Base-by-base conservation (phyloP, 1,140 invertebrate genomes). In the Nymphalis io region DNA sequence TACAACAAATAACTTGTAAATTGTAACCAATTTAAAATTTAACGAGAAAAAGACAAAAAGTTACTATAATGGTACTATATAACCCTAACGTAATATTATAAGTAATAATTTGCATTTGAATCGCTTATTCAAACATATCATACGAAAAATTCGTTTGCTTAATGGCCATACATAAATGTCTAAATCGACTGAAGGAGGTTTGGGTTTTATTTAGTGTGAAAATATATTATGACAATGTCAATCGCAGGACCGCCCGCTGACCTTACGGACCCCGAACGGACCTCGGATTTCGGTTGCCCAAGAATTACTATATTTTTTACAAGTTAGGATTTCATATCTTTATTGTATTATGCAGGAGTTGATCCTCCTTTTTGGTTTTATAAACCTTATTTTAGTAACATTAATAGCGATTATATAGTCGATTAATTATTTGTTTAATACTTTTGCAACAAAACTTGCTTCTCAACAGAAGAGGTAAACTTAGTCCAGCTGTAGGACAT, bases 161-260 rank as follows among this genome's bases (percentile, higher is more conserved):
- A 38, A 38, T 59, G 21, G 20, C 62, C 39, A 18, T 4, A 61
- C 20, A 55, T 51, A 23, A 46, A 61, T 20, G 38, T 57, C 20
- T n/a, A 51, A 53, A 64, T 42, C 38, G 18, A 6, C 20, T 3
- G 48, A 53, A 40, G 62, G 38, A 64, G 62, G 33, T 16, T 55
- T 64, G 62, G 62, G 38, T 64, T 64, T 64, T 64, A 64, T 64
- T 64, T 64, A 55, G 62, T 64, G 62, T 57, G 62, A 64, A 64
- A 55, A 64, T 64, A 64, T 57, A 64, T 64, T 64, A 64, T 55
- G 51, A 20, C 62, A 55, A 16, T 64, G 62, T 64, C 62, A 64
- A 64, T 64, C 33, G 51, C 62, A 64, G 38, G 51, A 20, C 33
- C 48, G 46, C 46, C 48, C 48, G 46, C 46, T 55, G 62, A 64